Conservation (phyloP, 1,140 invertebrate genomes). For the Hycleus phaleratus region DNA sequence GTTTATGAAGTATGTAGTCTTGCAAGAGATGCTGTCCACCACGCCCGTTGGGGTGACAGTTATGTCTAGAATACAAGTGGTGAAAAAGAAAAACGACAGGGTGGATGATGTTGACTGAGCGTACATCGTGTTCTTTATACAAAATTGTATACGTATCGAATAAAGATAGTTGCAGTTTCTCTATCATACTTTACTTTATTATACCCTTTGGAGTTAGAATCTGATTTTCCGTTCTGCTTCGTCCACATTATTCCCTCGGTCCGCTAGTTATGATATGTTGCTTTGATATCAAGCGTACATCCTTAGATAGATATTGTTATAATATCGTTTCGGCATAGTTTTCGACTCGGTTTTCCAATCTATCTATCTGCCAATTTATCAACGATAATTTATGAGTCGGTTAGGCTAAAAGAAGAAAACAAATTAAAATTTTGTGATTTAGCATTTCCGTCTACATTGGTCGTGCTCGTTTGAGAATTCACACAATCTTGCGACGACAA, state of each 20-base stretch:
- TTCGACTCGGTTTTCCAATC: too few species aligned
- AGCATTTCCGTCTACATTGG: too few species aligned
- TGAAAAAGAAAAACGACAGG: conserved; percentile 16
- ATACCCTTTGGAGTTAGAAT: conserved; percentile 25
- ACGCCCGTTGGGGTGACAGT: neutral
- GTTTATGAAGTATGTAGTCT: neutral
- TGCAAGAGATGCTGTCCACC: conserved; percentile 1
- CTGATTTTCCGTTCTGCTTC: conserved; percentile 26
- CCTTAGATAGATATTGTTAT: conserved; percentile 13
- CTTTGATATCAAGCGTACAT: conserved; percentile 14
- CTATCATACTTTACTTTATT: conserved; percentile 18
- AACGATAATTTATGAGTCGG: too few species aligned
- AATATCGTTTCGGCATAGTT: neutral
- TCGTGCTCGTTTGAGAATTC: too few species aligned
- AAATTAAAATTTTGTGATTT: too few species aligned
- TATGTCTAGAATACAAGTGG: conserved; percentile 6
- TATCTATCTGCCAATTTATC: too few species aligned
- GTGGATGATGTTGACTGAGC: conserved; percentile 19
- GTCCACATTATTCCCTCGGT: conserved; percentile 17
- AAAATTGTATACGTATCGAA: too few species aligned
- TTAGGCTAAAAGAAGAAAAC: too few species aligned
- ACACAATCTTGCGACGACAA: too few species aligned
- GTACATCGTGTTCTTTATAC: conserved; percentile 12
- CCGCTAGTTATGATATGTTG: conserved; percentile 20
- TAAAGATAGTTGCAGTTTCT: conserved; percentile 1